Conservation (phyloP, 64 coral and sea anemone species). For the Montipora foliosa region DNA sequence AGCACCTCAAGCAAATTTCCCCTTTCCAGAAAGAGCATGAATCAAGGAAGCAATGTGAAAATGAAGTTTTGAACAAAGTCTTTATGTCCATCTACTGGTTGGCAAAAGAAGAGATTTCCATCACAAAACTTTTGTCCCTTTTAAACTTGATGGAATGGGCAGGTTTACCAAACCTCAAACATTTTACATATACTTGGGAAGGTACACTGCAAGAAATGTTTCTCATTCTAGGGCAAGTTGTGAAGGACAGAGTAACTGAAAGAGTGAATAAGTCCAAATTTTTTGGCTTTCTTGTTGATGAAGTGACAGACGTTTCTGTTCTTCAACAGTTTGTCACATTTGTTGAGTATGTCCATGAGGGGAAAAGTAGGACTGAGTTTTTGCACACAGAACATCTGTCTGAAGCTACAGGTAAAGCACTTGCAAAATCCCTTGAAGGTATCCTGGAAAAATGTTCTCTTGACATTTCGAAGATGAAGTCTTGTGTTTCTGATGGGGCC, state of each 20-base stretch:
- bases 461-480: no score
- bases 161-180: slow-evolving; percentile 43
- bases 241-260: neutral
- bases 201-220: neutral
- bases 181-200: slow-evolving; percentile 11
- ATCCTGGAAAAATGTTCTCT: no score
- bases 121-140: no score
- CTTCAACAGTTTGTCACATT: neutral
- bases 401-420: neutral
- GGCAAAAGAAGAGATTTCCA: no score
- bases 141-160: no score
- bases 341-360: neutral
- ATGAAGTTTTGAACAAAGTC: neutral
- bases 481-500: neutral
- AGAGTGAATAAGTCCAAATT: neutral
- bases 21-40: slow-evolving; percentile 44
- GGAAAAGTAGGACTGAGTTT: neutral
- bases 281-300: neutral
- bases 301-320: neutral
- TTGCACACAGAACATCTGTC: no score
- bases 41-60: slow-evolving; percentile 20
- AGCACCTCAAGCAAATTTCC: slow-evolving; percentile 28
- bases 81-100: no score
- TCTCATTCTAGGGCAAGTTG: no score
- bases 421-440: neutral